Percentiles rank a stretch among this genome's conserved stretches.
phyloP scores from a whole-genome alignment of 2,113 vertebrate genomes.

The Anthoscopus minutus region DNA sequence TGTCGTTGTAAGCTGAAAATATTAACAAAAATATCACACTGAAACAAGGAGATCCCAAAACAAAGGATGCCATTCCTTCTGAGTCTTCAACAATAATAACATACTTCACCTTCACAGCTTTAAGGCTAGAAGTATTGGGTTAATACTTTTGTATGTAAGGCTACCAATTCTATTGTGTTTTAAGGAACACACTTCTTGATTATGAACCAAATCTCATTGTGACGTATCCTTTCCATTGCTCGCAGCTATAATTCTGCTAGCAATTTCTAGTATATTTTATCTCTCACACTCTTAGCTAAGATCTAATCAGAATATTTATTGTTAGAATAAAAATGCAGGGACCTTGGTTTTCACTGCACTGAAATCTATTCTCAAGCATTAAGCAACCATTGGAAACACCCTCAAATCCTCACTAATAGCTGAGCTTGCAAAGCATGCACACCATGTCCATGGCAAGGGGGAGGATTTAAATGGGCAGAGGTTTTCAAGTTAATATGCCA shows the following conservation, averaged over 20 bases:
- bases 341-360: neutral
- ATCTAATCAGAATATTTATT: neutral
- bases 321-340: neutral
- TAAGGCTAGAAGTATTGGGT: neutral
- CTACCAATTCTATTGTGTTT: neutral
- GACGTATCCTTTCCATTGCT: neutral
- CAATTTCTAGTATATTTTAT: neutral
- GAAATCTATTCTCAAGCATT: neutral
- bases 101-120: neutral
- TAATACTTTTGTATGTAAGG: neutral
- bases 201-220: neutral
- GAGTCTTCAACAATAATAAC: neutral
- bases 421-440: neutral
- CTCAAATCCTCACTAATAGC: neutral
- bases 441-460: neutral
- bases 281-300: neutral
- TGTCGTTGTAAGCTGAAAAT: slow-evolving; percentile 93
- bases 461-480: neutral
- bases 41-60: neutral
- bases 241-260: neutral
- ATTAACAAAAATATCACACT: neutral
- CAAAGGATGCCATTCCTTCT: neutral
- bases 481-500: slow-evolving; percentile 23
- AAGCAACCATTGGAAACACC: neutral
- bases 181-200: neutral